These are phyloP conservation scores for Prochilodus magdalenae DNA, from an alignment of 2,113 vertebrate species.

Conservation along the genomic window DNA sequence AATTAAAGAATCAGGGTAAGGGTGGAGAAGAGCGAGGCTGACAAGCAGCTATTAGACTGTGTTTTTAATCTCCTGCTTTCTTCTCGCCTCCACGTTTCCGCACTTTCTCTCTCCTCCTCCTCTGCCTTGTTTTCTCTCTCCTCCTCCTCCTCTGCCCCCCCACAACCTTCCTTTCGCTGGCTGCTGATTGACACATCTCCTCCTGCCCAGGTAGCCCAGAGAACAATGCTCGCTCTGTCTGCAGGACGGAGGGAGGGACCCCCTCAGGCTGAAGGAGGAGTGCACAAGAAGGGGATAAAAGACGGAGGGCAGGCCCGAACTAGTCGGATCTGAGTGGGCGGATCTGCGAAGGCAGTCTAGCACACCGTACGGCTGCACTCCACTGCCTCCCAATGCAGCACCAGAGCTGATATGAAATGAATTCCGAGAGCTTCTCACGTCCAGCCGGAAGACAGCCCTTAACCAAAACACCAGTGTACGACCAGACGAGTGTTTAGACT, in stretches of 20 bases:
- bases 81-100: conserved; percentile 27
- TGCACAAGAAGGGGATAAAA: neutral
- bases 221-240: conserved; percentile 60
- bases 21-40: conserved; percentile 62
- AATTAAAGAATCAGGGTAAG: conserved; percentile 68
- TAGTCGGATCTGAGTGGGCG: conserved; percentile 3
- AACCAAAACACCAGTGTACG: neutral
- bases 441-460: neutral
- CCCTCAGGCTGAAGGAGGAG: conserved; percentile 43
- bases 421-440: neutral
- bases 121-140: conserved; percentile 37
- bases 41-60: conserved; percentile 60
- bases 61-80: conserved; percentile 58
- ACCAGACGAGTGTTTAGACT: neutral
- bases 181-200: conserved; percentile 46
- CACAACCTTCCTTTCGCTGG: conserved; percentile 32
- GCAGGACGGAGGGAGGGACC: conserved; percentile 36
- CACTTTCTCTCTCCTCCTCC: conserved; percentile 33
- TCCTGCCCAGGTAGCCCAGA: conserved; percentile 52
- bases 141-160: conserved; percentile 32
- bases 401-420: neutral
- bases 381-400: conserved; percentile 6
- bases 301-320: conserved; percentile 45
- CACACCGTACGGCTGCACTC: neutral
- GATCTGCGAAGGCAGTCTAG: conserved; percentile 5